Evolutionary conservation across 1,140 invertebrate species (phyloP).

Genomic region (Oryctes rhinoceros): DNA sequence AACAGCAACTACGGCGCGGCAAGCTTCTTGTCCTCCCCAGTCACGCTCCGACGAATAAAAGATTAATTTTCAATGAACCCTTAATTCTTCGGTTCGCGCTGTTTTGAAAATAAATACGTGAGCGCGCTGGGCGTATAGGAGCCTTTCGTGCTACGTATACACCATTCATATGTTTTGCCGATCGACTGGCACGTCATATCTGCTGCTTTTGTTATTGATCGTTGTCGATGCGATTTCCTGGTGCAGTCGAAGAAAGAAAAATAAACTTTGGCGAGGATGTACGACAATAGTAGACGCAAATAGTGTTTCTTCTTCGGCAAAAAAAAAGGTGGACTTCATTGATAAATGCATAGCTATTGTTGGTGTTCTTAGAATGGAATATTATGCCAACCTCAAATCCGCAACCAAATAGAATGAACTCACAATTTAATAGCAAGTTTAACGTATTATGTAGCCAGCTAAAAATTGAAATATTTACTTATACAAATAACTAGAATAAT

Average conservation of each 20-base stretch:
- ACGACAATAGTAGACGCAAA: neutral
- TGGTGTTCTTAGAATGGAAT: neutral
- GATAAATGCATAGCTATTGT: neutral
- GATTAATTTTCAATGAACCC: slow-evolving; percentile 33
- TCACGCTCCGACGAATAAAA: slow-evolving; percentile 1
- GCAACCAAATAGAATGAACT: too few species aligned
- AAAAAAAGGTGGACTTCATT: neutral
- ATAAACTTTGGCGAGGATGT: neutral
- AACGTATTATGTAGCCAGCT: too few species aligned
- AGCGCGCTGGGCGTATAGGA: neutral
- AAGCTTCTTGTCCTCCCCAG: neutral
- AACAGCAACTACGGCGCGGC: neutral
- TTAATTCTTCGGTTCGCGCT: slow-evolving; percentile 9
- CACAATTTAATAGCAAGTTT: too few species aligned
- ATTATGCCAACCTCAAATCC: neutral
- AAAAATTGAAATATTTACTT: too few species aligned
- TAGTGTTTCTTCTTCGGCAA: neutral
- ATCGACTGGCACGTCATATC: neutral
- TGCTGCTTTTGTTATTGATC: neutral
- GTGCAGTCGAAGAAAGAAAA: neutral
- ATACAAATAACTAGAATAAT: too few species aligned
- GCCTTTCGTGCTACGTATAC: neutral
- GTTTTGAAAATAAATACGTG: slow-evolving; percentile 10
- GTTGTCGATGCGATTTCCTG: neutral
- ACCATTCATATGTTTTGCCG: neutral